phyloP scores from a whole-genome alignment of 1,140 invertebrate species.

The Drosophila carrolli region DNA sequence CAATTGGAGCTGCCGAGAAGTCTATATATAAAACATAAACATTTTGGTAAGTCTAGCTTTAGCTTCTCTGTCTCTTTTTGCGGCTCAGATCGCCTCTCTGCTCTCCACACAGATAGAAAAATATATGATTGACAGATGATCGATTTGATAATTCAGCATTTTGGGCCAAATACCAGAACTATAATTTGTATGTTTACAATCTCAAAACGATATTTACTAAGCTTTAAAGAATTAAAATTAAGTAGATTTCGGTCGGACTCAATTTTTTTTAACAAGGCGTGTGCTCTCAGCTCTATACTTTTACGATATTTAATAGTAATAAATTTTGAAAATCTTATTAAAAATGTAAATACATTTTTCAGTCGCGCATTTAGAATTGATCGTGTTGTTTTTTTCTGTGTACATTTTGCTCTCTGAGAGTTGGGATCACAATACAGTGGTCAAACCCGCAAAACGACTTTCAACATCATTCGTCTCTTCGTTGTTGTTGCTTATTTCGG shows the following conservation, averaged over 20 bases:
- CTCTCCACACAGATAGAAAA: conserved; percentile 10
- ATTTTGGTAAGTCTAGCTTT: conserved; percentile 48
- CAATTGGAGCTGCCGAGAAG: conserved; percentile 46
- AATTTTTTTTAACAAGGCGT: too few relatives aligned
- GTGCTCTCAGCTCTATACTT: too few relatives aligned
- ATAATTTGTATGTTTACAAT: too few relatives aligned
- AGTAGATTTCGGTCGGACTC: too few relatives aligned
- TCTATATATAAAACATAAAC: conserved; percentile 44
- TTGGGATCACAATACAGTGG: conserved; percentile 32
- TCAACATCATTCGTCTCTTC: conserved; percentile 69
- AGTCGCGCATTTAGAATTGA: too few relatives aligned
- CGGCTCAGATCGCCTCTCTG: conserved; percentile 6
- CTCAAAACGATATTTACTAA: too few relatives aligned
- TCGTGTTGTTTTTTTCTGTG: not conserved
- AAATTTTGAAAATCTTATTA: too few relatives aligned
- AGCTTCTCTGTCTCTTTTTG: conserved; percentile 3
- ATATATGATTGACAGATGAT: not conserved
- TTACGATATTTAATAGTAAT: too few relatives aligned
- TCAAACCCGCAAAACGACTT: conserved; percentile 83
- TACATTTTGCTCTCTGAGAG: conserved; percentile 21
- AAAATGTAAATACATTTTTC: too few relatives aligned
- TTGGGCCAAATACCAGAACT: too few relatives aligned
- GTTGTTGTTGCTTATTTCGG: conserved; percentile 25
- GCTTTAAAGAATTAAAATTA: too few relatives aligned
- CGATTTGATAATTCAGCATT: not conserved